Evolutionary conservation across 2,888 invertebrate genomes (phyloP), one percentile per base, ranked within the genome.

Genomic region (Tenthredo amoena): DNA sequence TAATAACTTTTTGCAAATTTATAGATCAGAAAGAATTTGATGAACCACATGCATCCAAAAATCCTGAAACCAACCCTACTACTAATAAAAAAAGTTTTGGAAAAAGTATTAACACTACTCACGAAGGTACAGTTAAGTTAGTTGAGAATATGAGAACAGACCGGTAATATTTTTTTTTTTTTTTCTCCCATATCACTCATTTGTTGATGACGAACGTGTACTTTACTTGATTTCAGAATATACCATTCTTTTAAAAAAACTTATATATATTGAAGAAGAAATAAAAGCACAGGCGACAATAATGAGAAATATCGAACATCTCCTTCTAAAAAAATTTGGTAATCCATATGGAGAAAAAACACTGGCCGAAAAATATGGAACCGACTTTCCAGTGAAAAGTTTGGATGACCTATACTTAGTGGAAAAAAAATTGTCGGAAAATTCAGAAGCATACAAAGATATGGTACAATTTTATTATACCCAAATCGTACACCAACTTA

Each of bases 21-120:
- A 72, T 40, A 72, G 71, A 37, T 72, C 71, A 72, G n/a, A 72
- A 72, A 72, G 40, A 72, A 72, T 21, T 72, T 72, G 21, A 72
- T 40, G 21, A 40, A 72, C 71, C 40, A 40, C 40, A 40, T 40
- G n/a, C 37, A 40, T n/a, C n/a, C 71, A 72, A 72, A 18, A 72
- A 40, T 72, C 71, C 71, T 40, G 3, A 21, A 72, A 3, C 71
- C 40, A 37, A 72, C 71, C 71, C 18, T 40, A 72, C 71, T 1
- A 72, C 40, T 40, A 40, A 40, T 72, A 40, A 37, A 72, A 40
- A 40, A 37, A 72, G 71, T 72, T 18, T 72, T 21, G 71, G 71
- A 72, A 37, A 72, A 72, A 40, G 71, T 72, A 6, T 72, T 40
- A 72, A 72, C 68, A 68, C 34, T 1, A 68, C 34, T 31, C 34